Percentiles rank a stretch among this genome's conserved stretches.
Conservation (phyloP, 2,888 invertebrate species). For the Archips crataeganus region DNA sequence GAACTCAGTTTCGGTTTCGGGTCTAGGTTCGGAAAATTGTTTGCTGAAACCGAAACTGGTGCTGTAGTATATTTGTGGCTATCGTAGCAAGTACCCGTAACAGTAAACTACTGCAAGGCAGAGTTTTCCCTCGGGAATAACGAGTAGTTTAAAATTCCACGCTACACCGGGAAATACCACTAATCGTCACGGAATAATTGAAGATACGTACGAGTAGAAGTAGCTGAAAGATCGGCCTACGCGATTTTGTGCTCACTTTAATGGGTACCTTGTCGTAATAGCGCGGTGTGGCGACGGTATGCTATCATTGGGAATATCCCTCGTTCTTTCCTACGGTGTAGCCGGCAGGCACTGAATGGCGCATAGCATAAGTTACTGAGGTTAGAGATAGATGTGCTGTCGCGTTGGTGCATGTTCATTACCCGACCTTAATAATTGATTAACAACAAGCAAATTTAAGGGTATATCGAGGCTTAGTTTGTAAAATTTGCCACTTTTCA, state of each 20-base stretch:
- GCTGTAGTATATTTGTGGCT: too few species aligned
- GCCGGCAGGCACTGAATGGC: background rate
- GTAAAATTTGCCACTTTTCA: background rate
- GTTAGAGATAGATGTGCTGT: background rate
- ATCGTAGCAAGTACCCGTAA: too few species aligned
- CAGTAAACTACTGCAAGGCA: background rate
- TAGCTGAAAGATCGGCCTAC: background rate
- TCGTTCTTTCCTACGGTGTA: background rate
- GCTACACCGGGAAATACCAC: slow-evolving; percentile 11
- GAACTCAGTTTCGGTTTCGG: too few species aligned
- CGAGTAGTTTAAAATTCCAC: background rate
- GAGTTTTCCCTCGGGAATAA: background rate
- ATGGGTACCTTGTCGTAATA: background rate
- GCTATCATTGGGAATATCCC: background rate
- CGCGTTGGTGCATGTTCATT: background rate
- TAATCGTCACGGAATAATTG: slow-evolving; percentile 30
- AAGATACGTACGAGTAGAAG: slow-evolving; percentile 10
- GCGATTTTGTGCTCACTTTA: background rate
- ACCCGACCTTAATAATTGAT: background rate
- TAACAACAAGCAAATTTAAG: background rate
- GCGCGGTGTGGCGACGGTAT: background rate
- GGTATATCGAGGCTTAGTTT: background rate
- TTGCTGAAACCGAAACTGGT: too few species aligned
- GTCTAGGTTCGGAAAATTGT: too few species aligned
- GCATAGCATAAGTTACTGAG: background rate